Evolutionary conservation across 2,113 vertebrate genomes (phyloP).

Genomic region (Promerops cafer): DNA sequence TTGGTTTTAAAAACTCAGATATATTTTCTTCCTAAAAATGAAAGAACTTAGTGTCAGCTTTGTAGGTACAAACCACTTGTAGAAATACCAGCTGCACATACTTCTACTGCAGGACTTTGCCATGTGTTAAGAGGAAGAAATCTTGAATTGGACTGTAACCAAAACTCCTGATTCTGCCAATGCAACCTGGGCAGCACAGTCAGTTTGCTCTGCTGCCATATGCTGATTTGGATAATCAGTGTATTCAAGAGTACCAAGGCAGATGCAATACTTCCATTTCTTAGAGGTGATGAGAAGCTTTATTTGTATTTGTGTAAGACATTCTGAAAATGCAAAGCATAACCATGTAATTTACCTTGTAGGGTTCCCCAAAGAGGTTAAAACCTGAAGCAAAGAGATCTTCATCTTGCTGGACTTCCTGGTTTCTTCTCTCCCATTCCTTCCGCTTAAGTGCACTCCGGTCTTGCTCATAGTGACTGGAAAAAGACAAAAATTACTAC

Average conservation of each 20-base stretch:
- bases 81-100: constrained; percentile 18
- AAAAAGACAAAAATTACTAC: constrained; percentile 31
- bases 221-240: not conserved
- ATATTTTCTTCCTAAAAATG: constrained; percentile 25
- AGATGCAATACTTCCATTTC: not conserved
- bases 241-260: not conserved
- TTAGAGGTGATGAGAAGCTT: not conserved
- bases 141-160: not conserved
- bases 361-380: constrained; percentile 97
- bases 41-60: not conserved
- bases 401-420: constrained; percentile 98
- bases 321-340: not conserved
- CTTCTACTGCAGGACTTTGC: not conserved
- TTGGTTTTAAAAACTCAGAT: not conserved
- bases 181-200: not conserved
- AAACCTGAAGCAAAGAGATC: constrained; percentile 96
- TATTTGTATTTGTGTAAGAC: not conserved
- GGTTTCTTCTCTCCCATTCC: constrained; percentile 95
- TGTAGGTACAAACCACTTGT: not conserved
- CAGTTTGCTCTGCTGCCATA: not conserved
- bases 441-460: constrained; percentile 92
- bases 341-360: constrained; percentile 82
- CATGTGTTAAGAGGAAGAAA: not conserved
- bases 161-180: not conserved
- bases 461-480: constrained; percentile 94